These are phyloP conservation scores for Zingel zingel DNA, from an alignment of 2,113 vertebrate species.

Conservation along the genomic window DNA sequence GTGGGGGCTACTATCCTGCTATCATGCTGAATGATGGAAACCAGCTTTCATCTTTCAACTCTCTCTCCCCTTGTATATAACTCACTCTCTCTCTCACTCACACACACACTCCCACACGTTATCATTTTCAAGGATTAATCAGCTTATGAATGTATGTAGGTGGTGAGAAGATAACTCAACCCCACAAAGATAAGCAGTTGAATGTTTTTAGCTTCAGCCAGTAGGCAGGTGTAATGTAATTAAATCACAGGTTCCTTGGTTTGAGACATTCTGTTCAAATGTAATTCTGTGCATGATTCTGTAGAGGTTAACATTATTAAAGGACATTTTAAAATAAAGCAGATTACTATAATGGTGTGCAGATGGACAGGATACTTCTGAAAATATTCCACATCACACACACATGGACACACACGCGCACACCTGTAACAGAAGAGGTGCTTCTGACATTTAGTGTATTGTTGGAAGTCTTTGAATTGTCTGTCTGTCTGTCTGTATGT, in stretches of 20 bases:
- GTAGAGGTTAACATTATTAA: slow-evolving; percentile 8
- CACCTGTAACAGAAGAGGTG: slow-evolving; percentile 16
- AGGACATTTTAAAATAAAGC: slow-evolving; percentile 8
- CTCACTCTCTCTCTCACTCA: background rate
- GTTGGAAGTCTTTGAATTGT: slow-evolving; percentile 25
- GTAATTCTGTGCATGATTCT: background rate
- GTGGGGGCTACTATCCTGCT: slow-evolving; percentile 23
- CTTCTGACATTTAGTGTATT: slow-evolving; percentile 26
- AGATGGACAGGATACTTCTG: too few relatives aligned
- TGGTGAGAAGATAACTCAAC: slow-evolving; percentile 22
- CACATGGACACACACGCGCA: background rate
- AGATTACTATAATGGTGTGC: too few relatives aligned
- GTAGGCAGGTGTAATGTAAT: slow-evolving; percentile 1
- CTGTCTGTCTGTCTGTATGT: background rate
- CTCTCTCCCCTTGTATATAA: background rate
- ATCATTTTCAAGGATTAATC: slow-evolving; percentile 46
- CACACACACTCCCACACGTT: background rate
- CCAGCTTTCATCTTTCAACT: slow-evolving; percentile 53
- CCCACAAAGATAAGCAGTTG: slow-evolving; percentile 8
- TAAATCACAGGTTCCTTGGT: slow-evolving; percentile 15
- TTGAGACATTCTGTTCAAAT: background rate
- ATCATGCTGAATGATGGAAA: slow-evolving; percentile 52
- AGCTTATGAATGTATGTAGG: slow-evolving; percentile 31
- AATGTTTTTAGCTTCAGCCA: slow-evolving; percentile 14
- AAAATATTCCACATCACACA: background rate